Conservation (phyloP, 2,113 vertebrate genomes). For the Noctilio leporinus region DNA sequence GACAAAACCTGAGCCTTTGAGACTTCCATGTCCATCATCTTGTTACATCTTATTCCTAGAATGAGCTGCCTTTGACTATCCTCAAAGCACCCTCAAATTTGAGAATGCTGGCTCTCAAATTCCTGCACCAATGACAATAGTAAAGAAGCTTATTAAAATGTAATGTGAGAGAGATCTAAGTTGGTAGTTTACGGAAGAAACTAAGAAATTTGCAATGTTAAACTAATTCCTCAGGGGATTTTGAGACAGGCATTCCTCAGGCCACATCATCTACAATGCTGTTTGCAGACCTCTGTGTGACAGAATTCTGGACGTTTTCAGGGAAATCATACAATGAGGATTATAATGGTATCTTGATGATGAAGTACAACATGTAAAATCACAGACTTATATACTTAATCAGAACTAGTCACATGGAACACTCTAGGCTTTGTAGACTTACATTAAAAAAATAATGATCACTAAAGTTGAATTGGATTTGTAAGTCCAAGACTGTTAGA, state of each 20-base stretch:
- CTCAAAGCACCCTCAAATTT: neutral
- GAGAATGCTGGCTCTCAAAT: neutral
- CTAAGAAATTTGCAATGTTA: neutral
- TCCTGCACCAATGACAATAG: neutral
- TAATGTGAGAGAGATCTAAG: neutral
- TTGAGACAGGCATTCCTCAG: neutral
- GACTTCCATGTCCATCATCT: neutral
- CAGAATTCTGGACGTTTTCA: neutral
- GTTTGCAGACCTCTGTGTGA: neutral
- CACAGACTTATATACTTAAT: neutral
- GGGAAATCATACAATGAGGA: neutral
- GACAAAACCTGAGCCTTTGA: neutral
- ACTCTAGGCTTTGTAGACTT: neutral
- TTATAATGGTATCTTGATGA: neutral
- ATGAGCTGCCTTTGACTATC: neutral
- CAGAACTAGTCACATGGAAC: neutral
- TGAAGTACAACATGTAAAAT: neutral
- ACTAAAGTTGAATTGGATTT: slow-evolving; percentile 31
- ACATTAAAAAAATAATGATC: slow-evolving; percentile 23
- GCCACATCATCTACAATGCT: neutral
- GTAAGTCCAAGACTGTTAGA: neutral
- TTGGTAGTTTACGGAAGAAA: neutral
- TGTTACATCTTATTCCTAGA: neutral
- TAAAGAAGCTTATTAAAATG: neutral
- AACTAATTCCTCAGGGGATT: neutral